These are phyloP conservation scores for Scaptodrosophila lebanonensis DNA, from an alignment of 1,140 invertebrate species.

Conservation along the genomic window DNA sequence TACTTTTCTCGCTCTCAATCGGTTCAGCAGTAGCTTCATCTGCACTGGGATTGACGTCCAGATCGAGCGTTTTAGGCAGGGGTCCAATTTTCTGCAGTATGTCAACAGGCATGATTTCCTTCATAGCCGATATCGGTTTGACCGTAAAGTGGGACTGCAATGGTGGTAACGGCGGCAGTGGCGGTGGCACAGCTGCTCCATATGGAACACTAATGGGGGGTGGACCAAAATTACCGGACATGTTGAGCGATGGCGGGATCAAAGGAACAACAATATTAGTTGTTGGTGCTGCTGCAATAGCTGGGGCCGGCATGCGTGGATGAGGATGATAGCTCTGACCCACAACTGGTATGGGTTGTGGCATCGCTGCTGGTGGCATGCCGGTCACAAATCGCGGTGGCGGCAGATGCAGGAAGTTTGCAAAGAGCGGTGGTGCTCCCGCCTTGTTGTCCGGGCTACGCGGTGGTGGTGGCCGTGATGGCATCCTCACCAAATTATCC, in stretches of 20 bases:
- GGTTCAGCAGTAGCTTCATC: slow-evolving; percentile 31
- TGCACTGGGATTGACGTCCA: slow-evolving; percentile 23
- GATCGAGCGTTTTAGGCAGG: slow-evolving; percentile 51
- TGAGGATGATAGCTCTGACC: slow-evolving; percentile 21
- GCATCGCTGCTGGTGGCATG: slow-evolving; percentile 1
- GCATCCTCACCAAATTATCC: slow-evolving; percentile 57
- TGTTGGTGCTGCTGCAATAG: slow-evolving; percentile 18
- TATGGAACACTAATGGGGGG: no score
- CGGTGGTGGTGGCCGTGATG: slow-evolving; percentile 38
- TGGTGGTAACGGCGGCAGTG: slow-evolving; percentile 39
- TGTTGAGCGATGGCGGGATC: no score
- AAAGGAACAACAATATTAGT: no score
- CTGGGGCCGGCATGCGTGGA: neutral
- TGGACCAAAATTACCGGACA: no score
- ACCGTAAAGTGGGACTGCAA: slow-evolving; percentile 39
- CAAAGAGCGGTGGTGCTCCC: slow-evolving; percentile 17
- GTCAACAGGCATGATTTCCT: slow-evolving; percentile 59
- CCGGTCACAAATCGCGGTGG: slow-evolving; percentile 16
- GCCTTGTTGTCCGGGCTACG: slow-evolving; percentile 10
- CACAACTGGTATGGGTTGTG: slow-evolving; percentile 32
- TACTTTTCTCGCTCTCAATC: slow-evolving; percentile 10
- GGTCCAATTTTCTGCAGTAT: slow-evolving; percentile 56
- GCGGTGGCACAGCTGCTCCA: slow-evolving; percentile 13
- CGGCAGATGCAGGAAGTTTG: neutral
- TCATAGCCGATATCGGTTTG: slow-evolving; percentile 41